phyloP scores from a whole-genome alignment of 2,113 vertebrate genomes.

The Aleadryas rufinucha region DNA sequence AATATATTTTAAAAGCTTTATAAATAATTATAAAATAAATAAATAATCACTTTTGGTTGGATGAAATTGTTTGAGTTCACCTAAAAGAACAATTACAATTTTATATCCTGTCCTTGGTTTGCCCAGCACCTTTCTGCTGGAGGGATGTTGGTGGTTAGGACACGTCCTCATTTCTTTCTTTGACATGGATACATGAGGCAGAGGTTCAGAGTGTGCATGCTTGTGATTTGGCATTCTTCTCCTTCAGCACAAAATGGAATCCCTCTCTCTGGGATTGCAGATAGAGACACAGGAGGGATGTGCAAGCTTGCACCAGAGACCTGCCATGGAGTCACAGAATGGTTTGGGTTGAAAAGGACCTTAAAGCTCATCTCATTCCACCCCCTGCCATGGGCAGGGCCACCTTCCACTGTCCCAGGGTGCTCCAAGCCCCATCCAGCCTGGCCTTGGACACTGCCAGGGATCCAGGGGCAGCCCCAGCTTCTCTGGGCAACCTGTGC shows the following conservation, averaged over 20 bases:
- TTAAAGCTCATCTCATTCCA: not conserved
- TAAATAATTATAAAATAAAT: not conserved
- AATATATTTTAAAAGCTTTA: not conserved
- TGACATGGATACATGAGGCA: not conserved
- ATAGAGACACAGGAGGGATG: not conserved
- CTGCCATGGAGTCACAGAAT: not conserved
- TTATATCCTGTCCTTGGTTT: not conserved
- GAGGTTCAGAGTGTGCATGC: not conserved
- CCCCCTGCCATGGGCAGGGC: not conserved
- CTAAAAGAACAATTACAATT: not conserved
- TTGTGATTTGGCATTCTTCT: not conserved
- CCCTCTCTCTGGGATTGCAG: not conserved
- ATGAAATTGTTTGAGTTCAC: not conserved
- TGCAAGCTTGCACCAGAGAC: not conserved
- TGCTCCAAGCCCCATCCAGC: not conserved
- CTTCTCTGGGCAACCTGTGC: accelerated
- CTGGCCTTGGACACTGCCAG: not conserved
- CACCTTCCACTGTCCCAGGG: accelerated
- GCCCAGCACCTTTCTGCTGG: not conserved
- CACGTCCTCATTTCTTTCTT: too few species aligned
- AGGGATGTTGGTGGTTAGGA: too few species aligned
- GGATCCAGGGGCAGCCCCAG: not conserved
- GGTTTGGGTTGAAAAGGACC: not conserved
- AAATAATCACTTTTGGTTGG: not conserved
- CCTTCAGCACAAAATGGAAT: not conserved